Percentiles rank a stretch among this genome's conserved stretches.
phyloP scores from a whole-genome alignment of 2,888 invertebrate species.

The Spodoptera littoralis region DNA sequence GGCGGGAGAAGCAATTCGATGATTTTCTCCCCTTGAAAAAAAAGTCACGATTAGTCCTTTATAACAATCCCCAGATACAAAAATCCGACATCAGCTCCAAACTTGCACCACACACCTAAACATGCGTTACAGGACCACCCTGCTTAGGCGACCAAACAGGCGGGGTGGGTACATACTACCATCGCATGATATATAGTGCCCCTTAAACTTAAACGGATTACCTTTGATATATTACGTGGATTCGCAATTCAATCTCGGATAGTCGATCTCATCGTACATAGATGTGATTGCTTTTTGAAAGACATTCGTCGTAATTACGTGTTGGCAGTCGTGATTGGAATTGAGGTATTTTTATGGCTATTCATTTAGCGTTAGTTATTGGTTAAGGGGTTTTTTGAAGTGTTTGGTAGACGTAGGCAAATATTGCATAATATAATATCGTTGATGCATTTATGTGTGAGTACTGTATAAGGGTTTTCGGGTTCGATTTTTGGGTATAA shows the following conservation, averaged over 20 bases:
- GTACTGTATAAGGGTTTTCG: not conserved
- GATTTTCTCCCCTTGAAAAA: no score
- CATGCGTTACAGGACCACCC: conserved; percentile 82
- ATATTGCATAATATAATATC: no score
- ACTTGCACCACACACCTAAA: conserved; percentile 68
- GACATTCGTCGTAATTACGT: conserved; percentile 72
- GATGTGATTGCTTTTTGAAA: conserved; percentile 81
- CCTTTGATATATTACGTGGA: conserved; percentile 88
- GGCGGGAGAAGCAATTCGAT: no score
- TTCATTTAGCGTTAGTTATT: not conserved
- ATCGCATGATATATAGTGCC: conserved; percentile 86
- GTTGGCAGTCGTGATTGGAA: conserved; percentile 28
- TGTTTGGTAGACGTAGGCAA: no score
- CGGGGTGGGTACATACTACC: conserved; percentile 78
- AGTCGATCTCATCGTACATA: conserved; percentile 75
- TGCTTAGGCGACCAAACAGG: conserved; percentile 86
- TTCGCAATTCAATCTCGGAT: conserved; percentile 86
- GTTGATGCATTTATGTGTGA: no score
- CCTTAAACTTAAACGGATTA: conserved; percentile 88
- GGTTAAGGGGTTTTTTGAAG: no score
- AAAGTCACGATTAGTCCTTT: no score
- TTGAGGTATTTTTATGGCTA: conserved; percentile 7
- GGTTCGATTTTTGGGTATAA: not conserved
- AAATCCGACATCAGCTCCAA: conserved; percentile 21
- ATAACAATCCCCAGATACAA: no score